Conservation (phyloP, 1,140 invertebrate species). For the Panagrolaimus sp. region DNA sequence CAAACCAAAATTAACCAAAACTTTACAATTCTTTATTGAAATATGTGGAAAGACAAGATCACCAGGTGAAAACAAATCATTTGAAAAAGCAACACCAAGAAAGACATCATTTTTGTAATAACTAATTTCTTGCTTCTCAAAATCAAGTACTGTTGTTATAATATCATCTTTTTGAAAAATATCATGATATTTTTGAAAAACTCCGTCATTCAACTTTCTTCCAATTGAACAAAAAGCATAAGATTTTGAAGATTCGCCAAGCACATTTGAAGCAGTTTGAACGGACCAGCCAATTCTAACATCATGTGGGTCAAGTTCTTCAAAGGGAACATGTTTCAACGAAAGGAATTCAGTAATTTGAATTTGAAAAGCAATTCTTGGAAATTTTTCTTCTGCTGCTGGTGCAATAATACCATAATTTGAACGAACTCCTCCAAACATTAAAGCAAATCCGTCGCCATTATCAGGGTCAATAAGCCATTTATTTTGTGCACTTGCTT, state of each 20-base stretch:
- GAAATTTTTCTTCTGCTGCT: background rate
- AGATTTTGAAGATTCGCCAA: slow-evolving; percentile 36
- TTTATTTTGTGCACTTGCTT: slow-evolving; percentile 38
- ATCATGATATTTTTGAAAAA: slow-evolving; percentile 32
- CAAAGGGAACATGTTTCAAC: slow-evolving; percentile 43
- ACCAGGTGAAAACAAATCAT: slow-evolving; percentile 32
- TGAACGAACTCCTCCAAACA: slow-evolving; percentile 45
- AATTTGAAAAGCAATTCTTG: slow-evolving; percentile 32
- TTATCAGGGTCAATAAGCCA: slow-evolving; percentile 48
- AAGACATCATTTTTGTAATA: slow-evolving; percentile 49
- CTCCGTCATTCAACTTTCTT: slow-evolving; percentile 31
- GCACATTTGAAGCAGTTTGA: slow-evolving; percentile 24
- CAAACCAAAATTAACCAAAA: slow-evolving; percentile 55
- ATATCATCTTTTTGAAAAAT: slow-evolving; percentile 40
- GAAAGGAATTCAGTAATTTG: slow-evolving; percentile 38
- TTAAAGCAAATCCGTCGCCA: slow-evolving; percentile 42
- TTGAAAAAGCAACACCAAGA: slow-evolving; percentile 48
- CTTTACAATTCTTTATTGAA: slow-evolving; percentile 51
- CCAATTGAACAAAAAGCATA: slow-evolving; percentile 36
- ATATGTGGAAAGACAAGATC: slow-evolving; percentile 51
- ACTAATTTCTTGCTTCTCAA: slow-evolving; percentile 34
- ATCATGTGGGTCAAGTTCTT: slow-evolving; percentile 42
- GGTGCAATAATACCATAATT: slow-evolving; percentile 29
- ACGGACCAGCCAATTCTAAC: slow-evolving; percentile 39
- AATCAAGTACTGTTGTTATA: slow-evolving; percentile 44